phyloP scores from a whole-genome alignment of 2,888 invertebrate genomes.

The Anoncus sp. region DNA sequence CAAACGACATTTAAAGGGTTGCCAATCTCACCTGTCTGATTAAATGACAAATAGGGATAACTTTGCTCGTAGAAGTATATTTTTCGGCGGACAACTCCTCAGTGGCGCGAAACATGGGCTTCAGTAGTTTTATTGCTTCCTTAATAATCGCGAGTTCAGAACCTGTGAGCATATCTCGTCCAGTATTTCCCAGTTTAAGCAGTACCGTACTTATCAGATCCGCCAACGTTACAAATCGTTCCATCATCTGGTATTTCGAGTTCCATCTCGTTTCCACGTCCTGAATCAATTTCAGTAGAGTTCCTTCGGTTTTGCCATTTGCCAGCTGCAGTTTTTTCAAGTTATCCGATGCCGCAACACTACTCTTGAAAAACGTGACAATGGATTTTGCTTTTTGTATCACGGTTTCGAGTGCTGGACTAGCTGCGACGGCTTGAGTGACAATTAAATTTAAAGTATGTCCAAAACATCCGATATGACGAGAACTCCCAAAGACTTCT shows the following conservation, averaged over 20 bases:
- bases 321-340: constrained; percentile 1
- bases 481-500: no score
- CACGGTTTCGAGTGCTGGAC: no score
- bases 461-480: no score
- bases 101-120: constrained; percentile 72
- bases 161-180: constrained; percentile 72
- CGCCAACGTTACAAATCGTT: constrained; percentile 47
- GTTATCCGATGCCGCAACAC: background rate
- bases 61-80: constrained; percentile 72
- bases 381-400: no score
- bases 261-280: constrained; percentile 75
- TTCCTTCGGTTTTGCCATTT: constrained; percentile 62
- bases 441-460: no score
- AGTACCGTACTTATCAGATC: constrained; percentile 14
- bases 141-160: constrained; percentile 70
- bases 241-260: constrained; percentile 59
- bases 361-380: no score
- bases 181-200: constrained; percentile 65
- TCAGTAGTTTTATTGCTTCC: constrained; percentile 70
- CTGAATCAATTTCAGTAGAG: constrained; percentile 70
- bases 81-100: constrained; percentile 74
- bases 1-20: constrained; percentile 67
- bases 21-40: constrained; percentile 66
- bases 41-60: constrained; percentile 72
- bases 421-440: no score